Evolutionary conservation across 2,113 vertebrate species (phyloP), one percentile per base, ranked within the genome.

Genomic region (Colaptes auratus): DNA sequence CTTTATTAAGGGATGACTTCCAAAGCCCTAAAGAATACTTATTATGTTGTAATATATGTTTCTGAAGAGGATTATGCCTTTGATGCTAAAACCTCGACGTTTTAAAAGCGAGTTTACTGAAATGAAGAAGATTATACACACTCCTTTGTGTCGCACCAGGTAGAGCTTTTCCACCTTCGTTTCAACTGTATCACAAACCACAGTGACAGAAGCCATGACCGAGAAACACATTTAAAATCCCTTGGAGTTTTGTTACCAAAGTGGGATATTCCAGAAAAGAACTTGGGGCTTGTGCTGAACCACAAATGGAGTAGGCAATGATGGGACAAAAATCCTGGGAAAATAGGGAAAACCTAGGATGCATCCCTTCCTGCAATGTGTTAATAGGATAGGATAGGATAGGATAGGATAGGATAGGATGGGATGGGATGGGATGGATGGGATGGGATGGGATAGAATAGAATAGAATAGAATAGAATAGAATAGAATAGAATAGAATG

Each of bases 21-120:
- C 82, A 96, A 93, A 96, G 94, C 95, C 87, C 91, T 73, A 82
- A 96, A 96, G 92, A 87, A 95, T 85, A 82, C 94, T 97, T 95
- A 93, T 92, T 88, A 93, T 77, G 90, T 67, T 96, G 94, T 89
- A 96, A 95, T 95, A 96, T 93, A 94, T 94, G 86, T 96, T 96
- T 96, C 94, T 58, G 88, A 83, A 91, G 91, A 91, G 93, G 93
- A 92, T 97, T 94, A 95, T 86, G 95, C 74, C 93, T 95, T 74
- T 88, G 87, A 91, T 95, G 93, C 93, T 96, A 93, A 96, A 95
- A 93, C 91, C 88, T 89, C 82, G 92, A 60, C 28, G 4, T 95
- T 95, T 92, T 92, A 87, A 93, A 85, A 86, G 71, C 14, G 75
- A 95, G 91, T 96, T 96, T 96, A 95, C 92, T 96, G 96, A 85